Evolutionary conservation across 2,888 invertebrate species (phyloP).

Genomic region (Bellardia bayeri): DNA sequence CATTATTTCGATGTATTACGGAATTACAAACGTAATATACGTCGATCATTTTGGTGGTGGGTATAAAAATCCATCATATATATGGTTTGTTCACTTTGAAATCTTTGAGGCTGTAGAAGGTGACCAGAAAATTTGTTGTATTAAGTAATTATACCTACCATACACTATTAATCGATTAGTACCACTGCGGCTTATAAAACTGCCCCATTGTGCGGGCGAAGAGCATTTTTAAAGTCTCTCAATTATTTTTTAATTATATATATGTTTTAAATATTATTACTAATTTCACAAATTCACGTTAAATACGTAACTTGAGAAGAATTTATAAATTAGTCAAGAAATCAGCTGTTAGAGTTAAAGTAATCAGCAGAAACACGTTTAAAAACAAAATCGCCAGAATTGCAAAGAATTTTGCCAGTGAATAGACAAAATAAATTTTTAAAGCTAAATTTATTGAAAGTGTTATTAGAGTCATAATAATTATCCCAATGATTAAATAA

Average conservation of each 20-base stretch:
- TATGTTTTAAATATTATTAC: neutral
- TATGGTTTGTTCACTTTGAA: too few species aligned
- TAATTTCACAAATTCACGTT: conserved; percentile 10
- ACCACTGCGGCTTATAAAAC: too few species aligned
- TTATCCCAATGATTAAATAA: neutral
- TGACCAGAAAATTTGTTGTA: too few species aligned
- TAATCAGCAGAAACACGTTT: neutral
- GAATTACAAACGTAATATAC: too few species aligned
- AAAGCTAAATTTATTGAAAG: neutral
- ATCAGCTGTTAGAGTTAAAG: conserved; percentile 4
- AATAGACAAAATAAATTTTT: neutral
- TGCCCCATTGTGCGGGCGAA: neutral
- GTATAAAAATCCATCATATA: too few species aligned
- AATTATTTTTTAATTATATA: neutral
- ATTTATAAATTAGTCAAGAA: conserved; percentile 4
- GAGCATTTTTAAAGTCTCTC: neutral
- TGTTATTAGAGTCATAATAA: neutral
- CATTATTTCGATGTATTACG: too few species aligned
- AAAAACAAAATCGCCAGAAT: neutral
- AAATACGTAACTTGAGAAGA: conserved; percentile 23
- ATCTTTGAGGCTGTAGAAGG: too few species aligned
- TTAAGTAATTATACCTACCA: too few species aligned
- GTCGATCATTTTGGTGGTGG: too few species aligned
- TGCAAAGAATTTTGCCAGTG: neutral
- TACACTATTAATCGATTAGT: too few species aligned